Conservation (phyloP, 2,113 vertebrate genomes). For the Noturus placidus region DNA sequence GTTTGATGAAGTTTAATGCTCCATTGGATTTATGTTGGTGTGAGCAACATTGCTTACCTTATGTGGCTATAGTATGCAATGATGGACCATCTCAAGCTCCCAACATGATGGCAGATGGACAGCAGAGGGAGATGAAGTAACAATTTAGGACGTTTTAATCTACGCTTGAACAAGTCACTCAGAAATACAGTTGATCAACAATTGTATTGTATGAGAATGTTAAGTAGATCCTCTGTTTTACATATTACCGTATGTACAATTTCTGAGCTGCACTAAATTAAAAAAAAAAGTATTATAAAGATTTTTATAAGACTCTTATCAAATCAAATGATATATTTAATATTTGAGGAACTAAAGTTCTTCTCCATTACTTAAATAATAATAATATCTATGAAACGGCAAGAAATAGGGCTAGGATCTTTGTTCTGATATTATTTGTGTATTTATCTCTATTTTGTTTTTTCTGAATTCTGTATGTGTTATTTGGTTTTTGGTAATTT, state of each 20-base stretch:
- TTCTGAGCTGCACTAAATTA: neutral
- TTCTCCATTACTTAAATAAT: neutral
- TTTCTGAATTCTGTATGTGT: neutral
- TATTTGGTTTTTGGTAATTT: neutral
- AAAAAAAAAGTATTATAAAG: neutral
- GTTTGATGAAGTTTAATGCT: neutral
- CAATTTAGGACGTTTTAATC: neutral
- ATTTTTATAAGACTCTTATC: neutral
- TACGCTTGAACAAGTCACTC: neutral
- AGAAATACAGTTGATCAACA: neutral
- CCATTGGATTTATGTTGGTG: neutral
- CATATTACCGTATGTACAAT: neutral
- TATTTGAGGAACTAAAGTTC: neutral
- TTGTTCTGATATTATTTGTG: neutral
- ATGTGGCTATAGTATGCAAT: neutral
- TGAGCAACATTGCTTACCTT: neutral
- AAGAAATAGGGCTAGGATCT: neutral
- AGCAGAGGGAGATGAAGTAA: conserved; percentile 39
- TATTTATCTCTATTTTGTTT: neutral
- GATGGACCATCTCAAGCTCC: neutral
- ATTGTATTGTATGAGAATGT: neutral
- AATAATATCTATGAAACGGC: neutral
- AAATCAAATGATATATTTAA: neutral
- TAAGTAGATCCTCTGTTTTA: neutral
- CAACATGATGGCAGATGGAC: neutral